Base-by-base conservation (phyloP, 1,140 invertebrate genomes). In the Augochlora pura region DNA sequence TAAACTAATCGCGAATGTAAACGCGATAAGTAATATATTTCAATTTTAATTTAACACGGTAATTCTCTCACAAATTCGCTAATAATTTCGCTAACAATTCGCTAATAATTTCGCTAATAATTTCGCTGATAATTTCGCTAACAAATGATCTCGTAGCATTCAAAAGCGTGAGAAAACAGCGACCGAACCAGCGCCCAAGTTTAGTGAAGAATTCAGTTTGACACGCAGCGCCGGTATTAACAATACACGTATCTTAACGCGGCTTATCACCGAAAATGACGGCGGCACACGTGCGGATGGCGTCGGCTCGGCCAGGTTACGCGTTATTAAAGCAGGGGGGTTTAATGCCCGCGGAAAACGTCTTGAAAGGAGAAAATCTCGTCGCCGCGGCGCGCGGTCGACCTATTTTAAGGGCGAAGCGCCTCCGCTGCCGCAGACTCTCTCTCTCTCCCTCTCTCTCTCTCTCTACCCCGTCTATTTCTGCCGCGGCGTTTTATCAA, bases 391-490 rank as follows among this genome's bases (percentile, higher is more conserved):
- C 32, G 39, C 32, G 18, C 32, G 57, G 46, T 25, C 73, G 73
- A 85, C 78, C 78, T 85, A 85, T 85, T 84, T 84, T 77, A 81
- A 74, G 54, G 54, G 18, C 32, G 27, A 69, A 42, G 14, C 5
- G 54, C 57, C 54, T 27, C 1, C 32, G 25, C 49, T 14, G 70
- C 52, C 18, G 38, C 77, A 60, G 71, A n/a, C 67, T 27, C 32
- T n/a, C n/a, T n/a, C n/a, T n/a, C n/a, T n/a, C n/a, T n/a, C n/a
- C n/a, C n/a, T n/a, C n/a, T n/a, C n/a, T n/a, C n/a, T n/a, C n/a
- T n/a, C n/a, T n/a, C n/a, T n/a, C n/a, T n/a, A n/a, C n/a, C n/a
- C 27, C 68, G 12, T 81, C 78, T 84, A 85, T 84, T 85, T 86
- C 42, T 70, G 57, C 39, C 14, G 63, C 42, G 57, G 23, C 38